Conservation (phyloP, 1,140 invertebrate species). For the Drosophila nannoptera region DNA sequence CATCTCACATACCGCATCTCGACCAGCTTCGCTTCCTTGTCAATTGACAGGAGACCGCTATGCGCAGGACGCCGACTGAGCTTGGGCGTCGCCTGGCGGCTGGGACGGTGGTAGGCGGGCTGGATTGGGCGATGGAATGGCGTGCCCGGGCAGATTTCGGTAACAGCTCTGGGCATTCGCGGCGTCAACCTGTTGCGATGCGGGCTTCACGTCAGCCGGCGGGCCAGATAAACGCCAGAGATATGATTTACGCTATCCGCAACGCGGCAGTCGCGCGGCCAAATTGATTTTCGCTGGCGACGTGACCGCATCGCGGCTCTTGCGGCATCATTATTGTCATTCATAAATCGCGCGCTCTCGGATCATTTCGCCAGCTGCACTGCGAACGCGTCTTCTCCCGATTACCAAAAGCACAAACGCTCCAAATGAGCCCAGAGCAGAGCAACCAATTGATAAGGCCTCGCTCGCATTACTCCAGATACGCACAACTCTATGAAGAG, state of each 20-base stretch:
- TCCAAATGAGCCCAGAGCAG: not conserved
- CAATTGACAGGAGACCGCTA: constrained; percentile 69
- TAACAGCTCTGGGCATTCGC: constrained; percentile 74
- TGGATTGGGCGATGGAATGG: constrained; percentile 30
- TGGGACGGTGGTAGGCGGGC: constrained; percentile 11
- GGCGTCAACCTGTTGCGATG: constrained; percentile 62
- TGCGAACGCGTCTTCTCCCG: constrained; percentile 18
- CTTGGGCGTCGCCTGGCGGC: constrained; percentile 20
- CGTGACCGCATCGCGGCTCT: constrained; percentile 48
- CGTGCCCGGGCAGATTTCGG: constrained; percentile 61
- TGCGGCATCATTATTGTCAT: constrained; percentile 68
- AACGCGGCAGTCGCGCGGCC: constrained; percentile 40
- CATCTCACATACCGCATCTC: constrained; percentile 2
- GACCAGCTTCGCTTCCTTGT: constrained; percentile 25
- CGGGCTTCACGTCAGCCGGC: constrained; percentile 27
- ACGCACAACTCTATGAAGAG: too few relatives aligned
- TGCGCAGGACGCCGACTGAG: constrained; percentile 54
- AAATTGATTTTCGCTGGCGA: constrained; percentile 71
- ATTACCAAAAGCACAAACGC: constrained; percentile 8
- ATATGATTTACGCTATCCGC: constrained; percentile 51
- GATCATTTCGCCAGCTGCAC: constrained; percentile 43
- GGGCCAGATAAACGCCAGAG: constrained; percentile 51
- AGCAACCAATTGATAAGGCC: not conserved
- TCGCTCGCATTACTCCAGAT: too few relatives aligned
- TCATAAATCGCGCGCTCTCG: constrained; percentile 59